phyloP scores from a whole-genome alignment of 2,113 vertebrate genomes.

The Hyla sarda region DNA sequence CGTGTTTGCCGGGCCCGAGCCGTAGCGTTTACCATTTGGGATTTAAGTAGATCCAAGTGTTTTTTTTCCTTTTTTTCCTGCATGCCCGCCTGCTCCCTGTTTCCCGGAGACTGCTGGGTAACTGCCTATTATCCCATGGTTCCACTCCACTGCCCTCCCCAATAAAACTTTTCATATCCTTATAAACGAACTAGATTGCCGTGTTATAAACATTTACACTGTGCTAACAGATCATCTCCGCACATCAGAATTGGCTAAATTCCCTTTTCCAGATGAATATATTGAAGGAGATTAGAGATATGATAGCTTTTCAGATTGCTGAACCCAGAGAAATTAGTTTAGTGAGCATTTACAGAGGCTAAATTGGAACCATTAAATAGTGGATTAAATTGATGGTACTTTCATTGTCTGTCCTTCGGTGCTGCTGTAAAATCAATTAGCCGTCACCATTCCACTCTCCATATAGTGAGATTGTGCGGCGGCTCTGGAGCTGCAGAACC shows the following conservation, averaged over 20 bases:
- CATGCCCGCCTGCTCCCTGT: conserved; percentile 96
- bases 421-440: conserved; percentile 99
- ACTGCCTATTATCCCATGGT: conserved; percentile 99
- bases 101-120: conserved; percentile 97
- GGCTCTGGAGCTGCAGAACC: conserved; percentile 88
- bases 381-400: conserved; percentile 99
- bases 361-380: conserved; percentile 99
- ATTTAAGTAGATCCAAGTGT: conserved; percentile 98
- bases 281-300: conserved; percentile 99
- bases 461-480: conserved; percentile 94
- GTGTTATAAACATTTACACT: conserved; percentile 99
- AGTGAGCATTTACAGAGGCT: conserved; percentile 99
- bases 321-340: conserved; percentile 99
- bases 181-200: conserved; percentile 99
- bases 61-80: no score
- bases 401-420: conserved; percentile 99
- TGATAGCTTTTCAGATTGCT: conserved; percentile 99
- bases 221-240: conserved; percentile 99
- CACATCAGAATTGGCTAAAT: conserved; percentile 99
- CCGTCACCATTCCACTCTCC: conserved; percentile 99
- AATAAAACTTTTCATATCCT: conserved; percentile 99
- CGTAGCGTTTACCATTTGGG: conserved; percentile 82
- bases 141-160: conserved; percentile 99
- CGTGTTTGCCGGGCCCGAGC: conserved; percentile 73
- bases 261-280: conserved; percentile 99